Conservation (phyloP, 2,113 vertebrate genomes). For the Periophthalmodon schlosseri region DNA sequence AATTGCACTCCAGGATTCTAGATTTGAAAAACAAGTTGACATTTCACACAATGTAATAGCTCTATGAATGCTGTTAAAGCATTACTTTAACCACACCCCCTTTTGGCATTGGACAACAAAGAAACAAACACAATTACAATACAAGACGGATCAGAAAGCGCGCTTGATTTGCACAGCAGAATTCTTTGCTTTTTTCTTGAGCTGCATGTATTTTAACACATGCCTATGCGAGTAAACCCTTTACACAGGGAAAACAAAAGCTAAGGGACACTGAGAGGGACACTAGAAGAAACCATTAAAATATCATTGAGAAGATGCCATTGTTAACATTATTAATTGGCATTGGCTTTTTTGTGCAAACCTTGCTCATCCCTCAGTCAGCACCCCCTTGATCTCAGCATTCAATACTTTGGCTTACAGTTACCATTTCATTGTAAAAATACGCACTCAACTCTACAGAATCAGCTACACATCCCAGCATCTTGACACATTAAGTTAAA, state of each 20-base stretch:
- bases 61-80: slow-evolving; percentile 52
- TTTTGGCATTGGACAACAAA: slow-evolving; percentile 76
- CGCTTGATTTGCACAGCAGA: slow-evolving; percentile 59
- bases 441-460: slow-evolving; percentile 41
- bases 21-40: slow-evolving; percentile 47
- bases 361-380: slow-evolving; percentile 55
- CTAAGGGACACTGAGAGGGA: background rate
- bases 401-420: slow-evolving; percentile 72
- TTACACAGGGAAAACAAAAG: slow-evolving; percentile 45
- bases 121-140: slow-evolving; percentile 65
- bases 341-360: slow-evolving; percentile 71
- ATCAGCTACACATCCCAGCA: slow-evolving; percentile 48
- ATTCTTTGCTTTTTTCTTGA: slow-evolving; percentile 57
- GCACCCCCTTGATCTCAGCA: slow-evolving; percentile 49
- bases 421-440: slow-evolving; percentile 56
- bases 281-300: slow-evolving; percentile 19
- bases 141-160: slow-evolving; percentile 54
- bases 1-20: slow-evolving; percentile 55
- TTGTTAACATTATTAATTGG: slow-evolving; percentile 44
- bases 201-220: slow-evolving; percentile 54
- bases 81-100: slow-evolving; percentile 53
- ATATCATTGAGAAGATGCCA: slow-evolving; percentile 37
- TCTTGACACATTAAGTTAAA: slow-evolving; percentile 57
- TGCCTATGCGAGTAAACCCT: slow-evolving; percentile 38
- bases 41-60: slow-evolving; percentile 53